Percentiles rank a stretch among this genome's conserved stretches.
Evolutionary conservation across 2,113 vertebrate species (phyloP).

Genomic region (Caracal caracal): DNA sequence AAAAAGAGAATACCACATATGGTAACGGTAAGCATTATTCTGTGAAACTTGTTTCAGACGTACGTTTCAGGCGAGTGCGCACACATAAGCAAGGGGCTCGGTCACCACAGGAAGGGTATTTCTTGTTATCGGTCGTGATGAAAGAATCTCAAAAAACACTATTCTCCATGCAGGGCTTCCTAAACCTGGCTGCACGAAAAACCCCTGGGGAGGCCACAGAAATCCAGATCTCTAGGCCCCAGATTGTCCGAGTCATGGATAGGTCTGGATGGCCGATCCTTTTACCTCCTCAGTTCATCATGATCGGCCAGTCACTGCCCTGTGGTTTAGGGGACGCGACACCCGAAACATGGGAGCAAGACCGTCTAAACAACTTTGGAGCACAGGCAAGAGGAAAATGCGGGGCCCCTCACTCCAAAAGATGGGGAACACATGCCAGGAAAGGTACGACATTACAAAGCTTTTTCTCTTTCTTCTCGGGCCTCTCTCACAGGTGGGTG

Average conservation of each 20-base stretch:
- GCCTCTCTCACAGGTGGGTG: neutral
- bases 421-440: neutral
- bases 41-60: constrained; percentile 30
- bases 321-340: neutral
- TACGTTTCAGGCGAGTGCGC: too few relatives aligned
- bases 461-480: neutral
- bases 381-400: neutral
- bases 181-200: neutral
- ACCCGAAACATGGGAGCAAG: neutral
- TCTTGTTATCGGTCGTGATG: neutral
- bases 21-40: constrained; percentile 6
- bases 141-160: neutral
- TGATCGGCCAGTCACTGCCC: neutral
- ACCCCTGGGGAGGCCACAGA: neutral
- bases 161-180: neutral
- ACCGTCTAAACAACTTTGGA: neutral
- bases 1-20: neutral
- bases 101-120: neutral
- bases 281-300: neutral
- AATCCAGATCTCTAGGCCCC: neutral
- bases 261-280: neutral
- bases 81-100: neutral
- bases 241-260: too few relatives aligned
- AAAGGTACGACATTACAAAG: neutral
- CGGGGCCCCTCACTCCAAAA: neutral